Evolutionary conservation across 30 jellyfish, hydroid and myxozoan genomes (phyloP).

Genomic region (Morbakka virulenta): DNA sequence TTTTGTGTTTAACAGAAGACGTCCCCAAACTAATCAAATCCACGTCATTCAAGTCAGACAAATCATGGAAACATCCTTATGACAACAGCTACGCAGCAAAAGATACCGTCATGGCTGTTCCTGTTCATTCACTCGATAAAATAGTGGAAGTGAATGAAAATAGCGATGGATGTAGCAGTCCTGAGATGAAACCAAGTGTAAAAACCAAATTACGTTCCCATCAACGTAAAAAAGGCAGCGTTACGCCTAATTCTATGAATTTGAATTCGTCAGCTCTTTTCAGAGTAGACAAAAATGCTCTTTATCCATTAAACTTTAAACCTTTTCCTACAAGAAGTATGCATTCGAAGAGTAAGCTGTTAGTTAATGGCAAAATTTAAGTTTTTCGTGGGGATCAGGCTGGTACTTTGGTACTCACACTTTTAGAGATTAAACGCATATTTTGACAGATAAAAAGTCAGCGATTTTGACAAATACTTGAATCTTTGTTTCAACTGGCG

Average conservation of each 20-base stretch:
- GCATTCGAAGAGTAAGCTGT: slow-evolving; percentile 39
- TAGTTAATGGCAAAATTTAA: too few relatives aligned
- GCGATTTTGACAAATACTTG: too few relatives aligned
- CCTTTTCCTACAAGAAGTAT: slow-evolving; percentile 81
- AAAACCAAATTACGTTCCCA: too few relatives aligned
- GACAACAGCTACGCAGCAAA: slow-evolving; percentile 3
- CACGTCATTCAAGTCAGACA: slow-evolving; percentile 31
- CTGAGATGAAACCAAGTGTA: too few relatives aligned
- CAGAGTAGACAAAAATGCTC: slow-evolving; percentile 59
- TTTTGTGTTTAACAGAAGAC: too few relatives aligned
- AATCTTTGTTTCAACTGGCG: too few relatives aligned
- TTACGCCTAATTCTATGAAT: too few relatives aligned
- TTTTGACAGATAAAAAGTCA: too few relatives aligned
- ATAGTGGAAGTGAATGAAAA: neutral
- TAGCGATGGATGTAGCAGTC: neutral
- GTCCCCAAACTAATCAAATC: slow-evolving; percentile 8
- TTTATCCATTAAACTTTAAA: slow-evolving; percentile 77
- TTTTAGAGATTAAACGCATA: too few relatives aligned
- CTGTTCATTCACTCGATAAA: neutral
- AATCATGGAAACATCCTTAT: neutral
- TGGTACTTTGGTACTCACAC: too few relatives aligned
- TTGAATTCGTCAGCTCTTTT: slow-evolving; percentile 35
- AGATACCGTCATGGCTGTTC: neutral
- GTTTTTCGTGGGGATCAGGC: too few relatives aligned
- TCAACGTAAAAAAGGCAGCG: too few relatives aligned